Evolutionary conservation across 2,113 vertebrate genomes (phyloP).

Genomic region (Heteronetta atricapilla): DNA sequence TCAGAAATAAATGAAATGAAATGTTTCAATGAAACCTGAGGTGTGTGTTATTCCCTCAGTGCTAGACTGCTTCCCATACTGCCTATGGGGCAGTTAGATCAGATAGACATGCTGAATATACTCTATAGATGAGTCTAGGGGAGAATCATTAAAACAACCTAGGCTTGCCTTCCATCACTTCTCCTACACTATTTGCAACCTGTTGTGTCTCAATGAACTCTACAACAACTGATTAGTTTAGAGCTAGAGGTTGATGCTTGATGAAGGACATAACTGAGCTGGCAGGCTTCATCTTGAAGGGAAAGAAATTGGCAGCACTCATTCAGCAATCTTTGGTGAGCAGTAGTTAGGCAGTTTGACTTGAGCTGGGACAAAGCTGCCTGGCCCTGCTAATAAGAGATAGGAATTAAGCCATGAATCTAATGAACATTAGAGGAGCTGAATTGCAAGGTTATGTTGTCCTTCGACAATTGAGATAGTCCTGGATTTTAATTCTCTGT

Average conservation of each 20-base stretch:
- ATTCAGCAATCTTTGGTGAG: conserved; percentile 2
- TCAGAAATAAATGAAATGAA: not conserved
- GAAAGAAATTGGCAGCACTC: conserved; percentile 30
- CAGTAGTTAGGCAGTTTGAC: not conserved
- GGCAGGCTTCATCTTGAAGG: conserved; percentile 28
- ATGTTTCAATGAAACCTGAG: conserved; percentile 11
- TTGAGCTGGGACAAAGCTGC: conserved; percentile 55
- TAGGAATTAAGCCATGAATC: conserved; percentile 71
- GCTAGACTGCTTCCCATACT: not conserved
- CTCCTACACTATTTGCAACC: not conserved
- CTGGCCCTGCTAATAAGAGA: conserved; percentile 60
- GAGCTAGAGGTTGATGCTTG: not conserved
- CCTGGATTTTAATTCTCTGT: conserved; percentile 26
- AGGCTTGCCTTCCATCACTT: not conserved
- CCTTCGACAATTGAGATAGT: not conserved
- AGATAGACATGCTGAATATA: not conserved
- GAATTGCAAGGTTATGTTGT: conserved; percentile 51
- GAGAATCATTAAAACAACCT: not conserved
- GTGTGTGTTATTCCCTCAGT: not conserved
- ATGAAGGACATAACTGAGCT: conserved; percentile 43
- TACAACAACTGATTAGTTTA: not conserved
- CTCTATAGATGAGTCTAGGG: not conserved
- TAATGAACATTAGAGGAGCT: conserved; percentile 38
- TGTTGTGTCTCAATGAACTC: not conserved
- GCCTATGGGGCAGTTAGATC: not conserved